Evolutionary conservation across 2,113 vertebrate species (phyloP).

Genomic region (Vimba vimba): DNA sequence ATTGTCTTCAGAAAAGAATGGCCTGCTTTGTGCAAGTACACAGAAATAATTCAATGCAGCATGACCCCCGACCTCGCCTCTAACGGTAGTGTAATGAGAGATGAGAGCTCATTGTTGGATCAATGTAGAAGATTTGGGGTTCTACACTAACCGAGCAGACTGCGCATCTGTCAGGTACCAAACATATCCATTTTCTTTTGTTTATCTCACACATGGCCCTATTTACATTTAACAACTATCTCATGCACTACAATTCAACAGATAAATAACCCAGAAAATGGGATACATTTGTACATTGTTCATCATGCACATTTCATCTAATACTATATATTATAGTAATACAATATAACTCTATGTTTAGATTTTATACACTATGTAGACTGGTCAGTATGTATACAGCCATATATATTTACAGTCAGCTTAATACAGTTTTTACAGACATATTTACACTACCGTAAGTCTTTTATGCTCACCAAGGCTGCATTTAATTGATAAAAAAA

Average conservation of each 20-base stretch:
- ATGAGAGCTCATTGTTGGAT: conserved; percentile 30
- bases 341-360: not conserved
- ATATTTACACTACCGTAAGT: not conserved
- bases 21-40: conserved; percentile 39
- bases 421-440: too few species aligned
- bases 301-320: not conserved
- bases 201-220: not conserved
- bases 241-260: not conserved
- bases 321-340: not conserved
- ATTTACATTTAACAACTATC: not conserved
- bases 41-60: conserved; percentile 32
- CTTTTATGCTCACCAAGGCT: not conserved
- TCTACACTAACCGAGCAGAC: not conserved
- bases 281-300: not conserved
- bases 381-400: not conserved
- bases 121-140: conserved; percentile 27
- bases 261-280: not conserved
- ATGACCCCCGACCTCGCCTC: conserved; percentile 28
- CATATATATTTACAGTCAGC: not conserved
- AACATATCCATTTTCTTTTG: not conserved
- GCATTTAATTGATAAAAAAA: not conserved
- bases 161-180: conserved; percentile 5
- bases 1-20: conserved; percentile 40
- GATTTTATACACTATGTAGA: not conserved
- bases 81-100: conserved; percentile 27